Evolutionary conservation across 2,797 vertebrate genomes (phyloP).

Genomic region (Sparidentex hasta): DNA sequence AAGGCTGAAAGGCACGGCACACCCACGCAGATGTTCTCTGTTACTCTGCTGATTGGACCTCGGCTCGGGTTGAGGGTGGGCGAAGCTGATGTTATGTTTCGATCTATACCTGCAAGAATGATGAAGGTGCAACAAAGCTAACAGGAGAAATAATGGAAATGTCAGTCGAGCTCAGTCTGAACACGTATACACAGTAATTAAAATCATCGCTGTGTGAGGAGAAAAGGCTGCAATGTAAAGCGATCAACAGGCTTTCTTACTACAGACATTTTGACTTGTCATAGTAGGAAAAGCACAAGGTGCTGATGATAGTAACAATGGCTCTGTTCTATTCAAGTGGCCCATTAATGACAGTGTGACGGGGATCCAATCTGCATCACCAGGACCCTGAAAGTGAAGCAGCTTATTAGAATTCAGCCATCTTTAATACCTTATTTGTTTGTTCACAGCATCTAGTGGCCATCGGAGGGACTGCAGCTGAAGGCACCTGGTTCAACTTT

Average conservation of each 20-base stretch:
- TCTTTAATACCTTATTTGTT: neutral
- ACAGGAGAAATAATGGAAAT: neutral
- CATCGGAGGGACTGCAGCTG: constrained; percentile 40
- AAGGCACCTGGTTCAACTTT: neutral
- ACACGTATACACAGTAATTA: neutral
- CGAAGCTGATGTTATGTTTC: neutral
- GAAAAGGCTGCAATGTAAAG: no score
- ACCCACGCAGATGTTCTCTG: no score
- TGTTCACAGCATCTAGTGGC: constrained; percentile 46
- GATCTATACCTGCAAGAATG: neutral
- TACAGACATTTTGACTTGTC: neutral
- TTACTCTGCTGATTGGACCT: neutral
- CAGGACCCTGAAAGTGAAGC: no score
- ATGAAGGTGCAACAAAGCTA: neutral
- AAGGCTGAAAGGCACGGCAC: neutral
- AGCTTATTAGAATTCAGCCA: neutral
- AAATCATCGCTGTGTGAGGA: neutral
- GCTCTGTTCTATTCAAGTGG: neutral
- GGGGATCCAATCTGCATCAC: no score
- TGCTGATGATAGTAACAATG: neutral
- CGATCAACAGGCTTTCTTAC: neutral
- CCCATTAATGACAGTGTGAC: neutral
- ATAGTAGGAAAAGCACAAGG: neutral
- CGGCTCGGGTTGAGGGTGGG: neutral
- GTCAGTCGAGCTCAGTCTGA: neutral